A percentile compares a stretch with the other conserved stretches of the same genome.
Evolutionary conservation across 2,797 vertebrate genomes (phyloP).

Genomic region (Pangasius mekongensis): DNA sequence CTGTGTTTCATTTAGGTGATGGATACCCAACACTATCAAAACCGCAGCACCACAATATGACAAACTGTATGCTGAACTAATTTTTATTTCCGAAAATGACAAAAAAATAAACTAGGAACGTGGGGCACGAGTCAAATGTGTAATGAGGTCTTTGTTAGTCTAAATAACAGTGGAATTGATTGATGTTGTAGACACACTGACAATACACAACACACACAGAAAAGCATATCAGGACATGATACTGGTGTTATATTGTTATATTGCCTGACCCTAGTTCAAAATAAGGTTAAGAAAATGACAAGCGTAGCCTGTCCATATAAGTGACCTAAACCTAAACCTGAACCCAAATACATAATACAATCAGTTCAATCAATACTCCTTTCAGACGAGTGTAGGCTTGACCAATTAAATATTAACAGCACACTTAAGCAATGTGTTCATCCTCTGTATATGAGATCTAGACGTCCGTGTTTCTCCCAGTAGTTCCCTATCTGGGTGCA

Average conservation of each 20-base stretch:
- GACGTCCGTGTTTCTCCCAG: not conserved
- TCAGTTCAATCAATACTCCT: conserved; percentile 37
- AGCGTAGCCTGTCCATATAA: not conserved
- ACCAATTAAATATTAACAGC: conserved; percentile 41
- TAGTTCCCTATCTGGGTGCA: conserved; percentile 9
- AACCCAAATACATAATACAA: not conserved
- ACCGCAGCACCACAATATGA: not conserved
- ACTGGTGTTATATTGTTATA: not conserved
- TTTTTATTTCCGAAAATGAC: not conserved
- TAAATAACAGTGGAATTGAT: not conserved
- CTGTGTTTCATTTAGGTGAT: not conserved
- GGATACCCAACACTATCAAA: not conserved
- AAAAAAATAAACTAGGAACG: not conserved
- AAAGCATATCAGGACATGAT: not conserved
- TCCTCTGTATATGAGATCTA: not conserved
- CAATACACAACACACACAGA: not conserved
- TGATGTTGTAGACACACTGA: not conserved
- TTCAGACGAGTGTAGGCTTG: conserved; percentile 20
- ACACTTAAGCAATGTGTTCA: not conserved
- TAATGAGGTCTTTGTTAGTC: not conserved
- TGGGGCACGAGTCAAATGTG: not conserved
- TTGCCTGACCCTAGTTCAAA: not conserved
- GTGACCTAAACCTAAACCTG: not conserved
- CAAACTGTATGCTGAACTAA: not conserved
- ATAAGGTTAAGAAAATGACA: not conserved